A percentile compares a stretch with the other conserved stretches of the same genome.
These are phyloP conservation scores for Sebastes elongatus DNA, from an alignment of 2,797 vertebrate species.

Conservation along the genomic window DNA sequence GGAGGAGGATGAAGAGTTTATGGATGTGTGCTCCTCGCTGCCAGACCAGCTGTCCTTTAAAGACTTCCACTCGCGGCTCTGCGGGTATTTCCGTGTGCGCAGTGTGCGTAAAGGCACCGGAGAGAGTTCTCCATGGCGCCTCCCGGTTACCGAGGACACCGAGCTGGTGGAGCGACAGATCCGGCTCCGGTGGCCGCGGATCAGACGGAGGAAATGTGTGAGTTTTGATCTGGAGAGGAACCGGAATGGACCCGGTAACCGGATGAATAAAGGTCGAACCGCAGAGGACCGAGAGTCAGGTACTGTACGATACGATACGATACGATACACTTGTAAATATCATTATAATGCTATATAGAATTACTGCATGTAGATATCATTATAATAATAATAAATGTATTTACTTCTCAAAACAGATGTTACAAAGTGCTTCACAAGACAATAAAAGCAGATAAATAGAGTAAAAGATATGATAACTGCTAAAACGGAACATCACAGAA, in stretches of 20 bases:
- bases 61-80: constrained; percentile 84
- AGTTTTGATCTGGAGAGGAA: constrained; percentile 75
- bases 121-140: constrained; percentile 39
- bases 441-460: too few species aligned
- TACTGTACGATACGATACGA: constrained; percentile 3
- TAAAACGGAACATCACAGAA: too few species aligned
- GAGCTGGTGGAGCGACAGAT: constrained; percentile 84
- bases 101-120: constrained; percentile 25
- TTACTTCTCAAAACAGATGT: too few species aligned
- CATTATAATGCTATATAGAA: too few species aligned
- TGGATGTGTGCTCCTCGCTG: constrained; percentile 52
- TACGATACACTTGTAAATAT: too few species aligned
- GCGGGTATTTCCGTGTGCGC: constrained; percentile 77
- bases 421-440: too few species aligned
- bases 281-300: constrained; percentile 39
- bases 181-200: constrained; percentile 77
- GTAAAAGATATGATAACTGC: too few species aligned
- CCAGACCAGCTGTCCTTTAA: constrained; percentile 75
- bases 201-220: constrained; percentile 78
- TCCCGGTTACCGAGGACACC: constrained; percentile 78
- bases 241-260: constrained; percentile 4
- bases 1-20: constrained; percentile 51
- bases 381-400: too few species aligned
- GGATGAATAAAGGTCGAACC: background rate
- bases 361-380: too few species aligned